Percentiles rank a stretch among this genome's conserved stretches.
These are phyloP conservation scores for Colostygia pectinataria DNA, from an alignment of 2,888 invertebrate genomes.

Conservation along the genomic window DNA sequence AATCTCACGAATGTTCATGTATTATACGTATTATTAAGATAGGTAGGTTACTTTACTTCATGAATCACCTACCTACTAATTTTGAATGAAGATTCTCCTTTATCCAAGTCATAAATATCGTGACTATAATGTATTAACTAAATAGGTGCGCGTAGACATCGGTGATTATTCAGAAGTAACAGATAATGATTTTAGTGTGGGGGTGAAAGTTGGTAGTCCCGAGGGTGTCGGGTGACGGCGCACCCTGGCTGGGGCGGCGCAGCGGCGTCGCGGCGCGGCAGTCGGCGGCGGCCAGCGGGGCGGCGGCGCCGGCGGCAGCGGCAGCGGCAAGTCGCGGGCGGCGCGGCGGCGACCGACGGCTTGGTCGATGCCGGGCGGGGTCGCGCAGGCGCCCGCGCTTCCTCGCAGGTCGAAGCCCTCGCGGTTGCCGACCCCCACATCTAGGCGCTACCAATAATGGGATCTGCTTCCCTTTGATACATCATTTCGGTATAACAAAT, in stretches of 20 bases:
- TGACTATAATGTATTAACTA: not conserved
- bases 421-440: conserved; percentile 73
- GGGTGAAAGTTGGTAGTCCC: conserved; percentile 6
- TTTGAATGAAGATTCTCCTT: too few species aligned
- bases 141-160: conserved; percentile 11
- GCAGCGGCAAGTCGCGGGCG: conserved; percentile 10
- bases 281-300: too few species aligned
- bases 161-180: conserved; percentile 15
- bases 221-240: conserved; percentile 39
- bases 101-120: not conserved
- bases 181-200: conserved; percentile 17
- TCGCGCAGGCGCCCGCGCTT: conserved; percentile 66
- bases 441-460: conserved; percentile 57
- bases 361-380: conserved; percentile 68
- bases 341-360: conserved; percentile 36
- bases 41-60: too few species aligned
- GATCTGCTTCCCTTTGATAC: conserved; percentile 43
- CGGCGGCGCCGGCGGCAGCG: conserved; percentile 23
- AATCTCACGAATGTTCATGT: too few species aligned
- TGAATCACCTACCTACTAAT: too few species aligned
- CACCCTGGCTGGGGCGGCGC: conserved; percentile 37
- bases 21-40: too few species aligned
- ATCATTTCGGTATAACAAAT: conserved; percentile 27
- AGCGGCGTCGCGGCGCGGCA: conserved; percentile 37
- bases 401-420: conserved; percentile 71